These are phyloP conservation scores for Remorina albescens DNA, from an alignment of 2,797 vertebrate genomes.

Conservation along the genomic window DNA sequence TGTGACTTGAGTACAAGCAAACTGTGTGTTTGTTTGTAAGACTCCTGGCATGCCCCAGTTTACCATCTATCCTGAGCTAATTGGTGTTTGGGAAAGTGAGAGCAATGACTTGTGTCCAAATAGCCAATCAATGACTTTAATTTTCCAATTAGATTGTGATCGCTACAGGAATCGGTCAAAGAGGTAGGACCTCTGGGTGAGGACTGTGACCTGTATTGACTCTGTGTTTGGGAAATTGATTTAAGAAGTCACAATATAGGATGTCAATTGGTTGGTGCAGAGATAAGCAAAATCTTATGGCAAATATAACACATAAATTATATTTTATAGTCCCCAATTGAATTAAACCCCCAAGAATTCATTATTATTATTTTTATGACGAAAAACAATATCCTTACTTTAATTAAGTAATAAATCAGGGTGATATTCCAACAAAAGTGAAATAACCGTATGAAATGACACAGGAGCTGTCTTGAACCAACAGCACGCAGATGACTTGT, in stretches of 20 bases:
- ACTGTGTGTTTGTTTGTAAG: conserved; percentile 19
- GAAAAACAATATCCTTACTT: not conserved
- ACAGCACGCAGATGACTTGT: not conserved
- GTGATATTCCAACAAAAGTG: not conserved
- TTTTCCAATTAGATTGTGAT: conserved; percentile 77
- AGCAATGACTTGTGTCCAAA: conserved; percentile 54
- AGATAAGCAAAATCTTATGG: conserved; percentile 34
- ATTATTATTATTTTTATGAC: not conserved
- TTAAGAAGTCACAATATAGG: conserved; percentile 30
- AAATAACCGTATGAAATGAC: not conserved
- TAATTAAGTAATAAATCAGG: not conserved
- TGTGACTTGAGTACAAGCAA: not conserved
- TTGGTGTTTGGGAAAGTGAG: conserved; percentile 70
- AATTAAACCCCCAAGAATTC: not conserved
- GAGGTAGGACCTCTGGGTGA: conserved; percentile 32
- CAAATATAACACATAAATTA: conserved; percentile 14
- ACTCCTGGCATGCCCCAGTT: conserved; percentile 34
- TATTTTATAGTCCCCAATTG: not conserved
- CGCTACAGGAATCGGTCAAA: conserved; percentile 59
- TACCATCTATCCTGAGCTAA: conserved; percentile 70
- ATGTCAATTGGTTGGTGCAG: conserved; percentile 25
- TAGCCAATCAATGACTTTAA: conserved; percentile 72
- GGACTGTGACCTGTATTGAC: conserved; percentile 66
- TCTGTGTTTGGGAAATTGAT: conserved; percentile 54
- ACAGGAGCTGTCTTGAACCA: not conserved